Conservation (phyloP, 92 coral and sea anemone species). For the Isaurus tuberculatus region DNA sequence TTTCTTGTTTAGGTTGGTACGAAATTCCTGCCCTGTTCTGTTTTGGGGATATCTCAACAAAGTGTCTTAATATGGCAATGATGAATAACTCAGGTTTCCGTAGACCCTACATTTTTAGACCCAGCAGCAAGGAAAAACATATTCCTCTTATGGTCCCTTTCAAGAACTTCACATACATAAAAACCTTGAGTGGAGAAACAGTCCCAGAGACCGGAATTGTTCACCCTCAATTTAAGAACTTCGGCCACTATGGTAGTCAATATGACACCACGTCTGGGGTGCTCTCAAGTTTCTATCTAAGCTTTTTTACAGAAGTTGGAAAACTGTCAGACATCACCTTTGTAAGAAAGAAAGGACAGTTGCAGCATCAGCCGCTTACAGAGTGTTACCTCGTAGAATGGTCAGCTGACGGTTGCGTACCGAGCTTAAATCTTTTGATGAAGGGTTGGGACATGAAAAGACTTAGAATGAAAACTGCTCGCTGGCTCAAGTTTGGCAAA, state of each 20-base stretch:
- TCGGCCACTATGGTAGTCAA: not conserved
- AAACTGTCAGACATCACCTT: constrained; percentile 29
- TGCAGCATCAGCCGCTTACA: constrained; percentile 27
- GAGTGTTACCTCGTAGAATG: constrained; percentile 35
- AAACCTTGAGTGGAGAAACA: not conserved
- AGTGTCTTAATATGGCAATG: constrained; percentile 20
- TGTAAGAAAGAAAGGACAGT: constrained; percentile 14
- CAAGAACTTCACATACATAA: not conserved
- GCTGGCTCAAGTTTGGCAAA: constrained; percentile 28
- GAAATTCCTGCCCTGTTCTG: constrained; percentile 14
- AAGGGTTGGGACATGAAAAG: constrained; percentile 42
- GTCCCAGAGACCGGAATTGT: constrained; percentile 18
- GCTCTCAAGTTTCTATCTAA: not conserved
- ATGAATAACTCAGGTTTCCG: not conserved
- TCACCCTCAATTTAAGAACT: constrained; percentile 6
- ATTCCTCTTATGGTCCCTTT: constrained; percentile 31
- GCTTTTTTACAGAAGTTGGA: not conserved
- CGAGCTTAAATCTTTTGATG: constrained; percentile 26
- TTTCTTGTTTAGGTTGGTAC: not conserved
- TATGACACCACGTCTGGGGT: constrained; percentile 27
- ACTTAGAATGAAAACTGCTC: constrained; percentile 18
- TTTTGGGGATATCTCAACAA: not conserved
- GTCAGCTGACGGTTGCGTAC: constrained; percentile 37
- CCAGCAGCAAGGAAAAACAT: not conserved
- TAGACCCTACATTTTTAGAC: constrained; percentile 23